Percentiles rank a stretch among this genome's conserved stretches.
These are phyloP conservation scores for Dysidea cf. avara DNA, from an alignment of 37 sponge, comb jelly and placozoan genomes.

Conservation along the genomic window DNA sequence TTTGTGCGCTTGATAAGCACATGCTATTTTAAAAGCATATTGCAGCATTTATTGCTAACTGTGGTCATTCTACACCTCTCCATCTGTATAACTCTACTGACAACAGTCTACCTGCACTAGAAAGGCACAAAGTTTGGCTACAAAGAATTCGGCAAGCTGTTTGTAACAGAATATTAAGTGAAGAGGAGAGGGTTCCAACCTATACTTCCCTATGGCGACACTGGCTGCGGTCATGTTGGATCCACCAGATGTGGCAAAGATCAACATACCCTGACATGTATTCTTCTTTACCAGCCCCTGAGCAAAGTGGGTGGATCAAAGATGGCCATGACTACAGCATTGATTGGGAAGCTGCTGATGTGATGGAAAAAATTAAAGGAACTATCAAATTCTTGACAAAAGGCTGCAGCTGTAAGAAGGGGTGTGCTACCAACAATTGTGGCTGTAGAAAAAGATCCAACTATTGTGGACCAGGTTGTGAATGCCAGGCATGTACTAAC, in stretches of 20 bases:
- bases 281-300: neutral
- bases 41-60: too few species aligned
- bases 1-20: too few species aligned
- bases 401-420: conserved; percentile 31
- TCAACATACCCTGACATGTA: neutral
- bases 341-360: too few species aligned
- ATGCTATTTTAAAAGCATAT: too few species aligned
- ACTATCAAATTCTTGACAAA: conserved; percentile 6
- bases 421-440: conserved; percentile 3
- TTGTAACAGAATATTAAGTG: too few species aligned
- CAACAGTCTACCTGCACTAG: too few species aligned
- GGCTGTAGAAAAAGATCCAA: conserved; percentile 14
- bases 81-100: too few species aligned
- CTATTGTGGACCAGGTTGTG: conserved; percentile 31
- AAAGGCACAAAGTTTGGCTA: too few species aligned
- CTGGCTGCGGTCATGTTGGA: neutral
- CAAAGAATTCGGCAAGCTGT: neutral
- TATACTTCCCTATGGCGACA: conserved; percentile 10
- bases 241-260: neutral
- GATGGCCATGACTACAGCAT: too few species aligned
- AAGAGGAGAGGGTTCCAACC: neutral
- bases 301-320: conserved; percentile 1
- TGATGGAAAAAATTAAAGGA: too few species aligned
- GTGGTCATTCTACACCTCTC: too few species aligned
- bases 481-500: conserved; percentile 26